Base-by-base conservation (phyloP, 2,113 vertebrate species). In the Mus musculus region DNA sequence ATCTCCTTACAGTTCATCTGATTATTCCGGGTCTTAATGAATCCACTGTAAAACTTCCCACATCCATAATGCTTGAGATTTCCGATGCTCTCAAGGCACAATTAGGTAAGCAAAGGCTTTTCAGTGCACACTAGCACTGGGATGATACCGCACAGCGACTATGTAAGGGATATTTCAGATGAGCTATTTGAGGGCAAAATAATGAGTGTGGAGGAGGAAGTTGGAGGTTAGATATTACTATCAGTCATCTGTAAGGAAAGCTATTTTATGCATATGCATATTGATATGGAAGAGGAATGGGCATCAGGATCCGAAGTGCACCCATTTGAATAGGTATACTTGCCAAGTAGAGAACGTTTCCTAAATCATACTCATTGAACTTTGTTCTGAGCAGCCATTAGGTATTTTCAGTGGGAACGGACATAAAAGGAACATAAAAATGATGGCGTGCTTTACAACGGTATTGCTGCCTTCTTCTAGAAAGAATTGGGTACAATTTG, bases 11-110 rank as follows among this genome's bases (percentile, higher is more conserved):
- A 99, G 98, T 99, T 75, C 98, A 99, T 95, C 98, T 99, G 65
- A 98, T 98, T 96, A 97, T 99, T 96, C 98, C 98, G 93, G 98
- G 98, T 54, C 97, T 98, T 90, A 99, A 98, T 94, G 98, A 98
- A 91, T 98, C 98, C 19, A 97, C 96, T 14, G 96, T 98, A 93
- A 99, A 99, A 86, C 97, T 98, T 93, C 96, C 98, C 94, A 65
- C 98, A 72, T 97, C 98, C 46, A 84, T 98, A 88, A 98, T 98
- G 94, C 81, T 98, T 97, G 98, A 98, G 59, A 95, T 98, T 97
- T 95, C 98, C 56, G 98, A 98, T 97, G 98, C 97, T 87, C 94
- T 98, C 89, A 98, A 98, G 94, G 98, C 98, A 96, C 98, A 96
- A 72, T 8, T 98, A 13, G 97, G 99, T 99, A 98, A 98, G 98